A percentile compares a stretch with the other conserved stretches of the same genome.
Evolutionary conservation across 2,797 vertebrate species (phyloP).

Genomic region (Lepus townsendii): DNA sequence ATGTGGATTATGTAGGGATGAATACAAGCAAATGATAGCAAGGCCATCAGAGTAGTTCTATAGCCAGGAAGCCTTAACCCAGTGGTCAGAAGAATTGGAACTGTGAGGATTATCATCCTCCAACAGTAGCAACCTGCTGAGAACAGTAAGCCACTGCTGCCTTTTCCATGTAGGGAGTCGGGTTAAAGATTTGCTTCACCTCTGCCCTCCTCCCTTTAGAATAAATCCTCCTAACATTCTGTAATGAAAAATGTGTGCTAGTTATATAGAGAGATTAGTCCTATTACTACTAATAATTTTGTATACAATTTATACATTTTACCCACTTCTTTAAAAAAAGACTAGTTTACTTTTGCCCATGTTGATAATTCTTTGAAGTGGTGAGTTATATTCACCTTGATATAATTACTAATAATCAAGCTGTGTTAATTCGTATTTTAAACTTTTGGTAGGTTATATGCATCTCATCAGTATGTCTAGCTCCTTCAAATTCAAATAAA

Average conservation of each 20-base stretch:
- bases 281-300: background rate
- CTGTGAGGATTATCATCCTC: background rate
- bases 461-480: background rate
- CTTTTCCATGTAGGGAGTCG: background rate
- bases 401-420: background rate
- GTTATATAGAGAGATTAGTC: background rate
- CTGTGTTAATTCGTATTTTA: background rate
- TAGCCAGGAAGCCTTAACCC: background rate
- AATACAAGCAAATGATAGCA: background rate
- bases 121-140: background rate
- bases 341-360: background rate
- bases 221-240: background rate
- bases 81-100: background rate
- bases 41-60: background rate
- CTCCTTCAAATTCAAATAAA: constrained; percentile 8
- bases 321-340: background rate
- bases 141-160: background rate
- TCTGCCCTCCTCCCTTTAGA: background rate
- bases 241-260: background rate
- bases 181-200: background rate
- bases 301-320: background rate
- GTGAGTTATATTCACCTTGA: background rate
- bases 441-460: background rate
- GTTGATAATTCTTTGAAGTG: background rate
- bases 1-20: background rate